Base-by-base conservation (phyloP, 1,140 invertebrate species). In the Rhopalosiphum maidis region DNA sequence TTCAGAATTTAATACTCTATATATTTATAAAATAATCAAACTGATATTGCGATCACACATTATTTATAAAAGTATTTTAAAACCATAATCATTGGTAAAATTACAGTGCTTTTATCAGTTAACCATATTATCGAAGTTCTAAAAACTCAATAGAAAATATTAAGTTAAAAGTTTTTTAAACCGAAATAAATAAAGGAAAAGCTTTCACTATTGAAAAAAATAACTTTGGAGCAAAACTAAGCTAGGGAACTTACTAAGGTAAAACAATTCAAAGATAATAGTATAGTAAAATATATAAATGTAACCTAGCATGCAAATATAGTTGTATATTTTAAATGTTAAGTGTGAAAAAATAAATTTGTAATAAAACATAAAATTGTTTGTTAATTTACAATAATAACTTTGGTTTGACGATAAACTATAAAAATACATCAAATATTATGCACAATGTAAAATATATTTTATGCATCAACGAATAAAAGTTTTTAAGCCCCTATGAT, bases 121-220 rank as follows among this genome's bases (percentile, higher is more conserved):
- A 77, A 77, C 15, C 60, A 35, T 77, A 4, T 77, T 77, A 77
- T 35, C 60, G 23, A 77, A n/a, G 60, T 77, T 77, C 23, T 7
- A 77, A 77, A 77, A 77, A n/a, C 30, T 77, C 60, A 77, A 77
- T 77, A 11, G 23, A 77, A 77, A 77, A n/a, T 77, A 77, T 77
- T 77, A 77, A n/a, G 60, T 77, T 77, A 77, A 77, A 77, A 77
- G 60, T 77, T 77, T 77, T 77, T 77, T n/a, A n/a, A 77, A n/a
- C n/a, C n/a, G 15, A 77, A 77, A 77, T n/a, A 77, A 77, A n/a
- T n/a, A 5, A 77, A 77, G 30, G 18, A 77, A 60, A 35, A 77
- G 15, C 60, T 77, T 77, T 77, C 30, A n/a, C 4, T 77, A n/a
- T 77, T 77, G n/a, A 77, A 77, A 77, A 68, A 77, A 77, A 35